A percentile compares a stretch with the other conserved stretches of the same genome.
phyloP scores from a whole-genome alignment of 2,113 vertebrate genomes.

The Pachyramphus minor region DNA sequence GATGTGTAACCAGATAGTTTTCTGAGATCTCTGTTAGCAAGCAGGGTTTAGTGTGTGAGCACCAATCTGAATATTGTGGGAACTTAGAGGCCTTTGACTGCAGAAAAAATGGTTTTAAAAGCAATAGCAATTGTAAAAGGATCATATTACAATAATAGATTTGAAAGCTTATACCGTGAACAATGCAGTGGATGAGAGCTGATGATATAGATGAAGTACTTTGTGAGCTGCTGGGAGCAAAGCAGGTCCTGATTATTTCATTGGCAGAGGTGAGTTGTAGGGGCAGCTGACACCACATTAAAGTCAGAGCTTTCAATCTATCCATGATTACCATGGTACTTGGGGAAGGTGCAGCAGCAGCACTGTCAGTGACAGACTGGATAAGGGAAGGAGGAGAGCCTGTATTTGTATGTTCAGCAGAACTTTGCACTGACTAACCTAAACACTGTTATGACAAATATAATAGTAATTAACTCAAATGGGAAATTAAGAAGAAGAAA shows the following conservation, averaged over 20 bases:
- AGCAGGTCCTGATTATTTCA: neutral
- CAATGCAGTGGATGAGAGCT: neutral
- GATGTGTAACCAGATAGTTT: neutral
- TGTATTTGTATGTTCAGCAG: neutral
- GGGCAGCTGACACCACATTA: neutral
- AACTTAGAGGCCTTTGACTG: neutral
- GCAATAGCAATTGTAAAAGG: neutral
- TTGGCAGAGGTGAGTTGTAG: neutral
- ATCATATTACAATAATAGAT: neutral
- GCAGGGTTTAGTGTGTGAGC: neutral
- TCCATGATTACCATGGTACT: neutral
- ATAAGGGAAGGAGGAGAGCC: neutral
- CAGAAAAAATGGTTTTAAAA: conserved; percentile 17
- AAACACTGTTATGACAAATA: neutral
- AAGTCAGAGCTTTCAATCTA: neutral
- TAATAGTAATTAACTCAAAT: neutral
- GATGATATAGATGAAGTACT: neutral
- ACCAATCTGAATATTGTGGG: neutral
- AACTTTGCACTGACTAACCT: neutral
- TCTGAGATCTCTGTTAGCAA: neutral
- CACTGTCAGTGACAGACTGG: neutral
- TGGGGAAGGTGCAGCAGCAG: neutral
- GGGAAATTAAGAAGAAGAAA: neutral
- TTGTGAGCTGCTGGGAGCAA: neutral
- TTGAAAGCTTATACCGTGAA: neutral